These are phyloP conservation scores for Brachyistius frenatus DNA, from an alignment of 2,113 vertebrate genomes.

Conservation along the genomic window DNA sequence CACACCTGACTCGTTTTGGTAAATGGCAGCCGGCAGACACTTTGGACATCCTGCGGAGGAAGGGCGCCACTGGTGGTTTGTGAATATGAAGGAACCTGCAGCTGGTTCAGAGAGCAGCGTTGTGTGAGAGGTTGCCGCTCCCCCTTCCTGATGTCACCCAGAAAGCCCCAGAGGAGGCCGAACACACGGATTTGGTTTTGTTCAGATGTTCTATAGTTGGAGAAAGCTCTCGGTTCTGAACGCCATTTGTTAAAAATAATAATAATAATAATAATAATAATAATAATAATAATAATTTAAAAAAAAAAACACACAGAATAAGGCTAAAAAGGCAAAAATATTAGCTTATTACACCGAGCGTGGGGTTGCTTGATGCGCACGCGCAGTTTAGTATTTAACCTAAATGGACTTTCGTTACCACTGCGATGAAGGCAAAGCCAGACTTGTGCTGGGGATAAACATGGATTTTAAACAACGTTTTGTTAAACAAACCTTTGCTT, in stretches of 20 bases:
- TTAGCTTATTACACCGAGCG: background rate
- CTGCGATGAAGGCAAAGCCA: background rate
- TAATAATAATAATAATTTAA: too few species aligned
- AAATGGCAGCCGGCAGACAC: slow-evolving; percentile 31
- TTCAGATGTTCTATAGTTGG: background rate
- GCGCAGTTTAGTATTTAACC: slow-evolving; percentile 3
- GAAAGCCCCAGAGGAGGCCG: background rate
- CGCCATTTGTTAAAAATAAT: too few species aligned
- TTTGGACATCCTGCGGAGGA: slow-evolving; percentile 49
- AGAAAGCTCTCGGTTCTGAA: background rate
- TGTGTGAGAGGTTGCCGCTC: slow-evolving; percentile 29
- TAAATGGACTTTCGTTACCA: slow-evolving; percentile 1
- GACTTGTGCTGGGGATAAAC: background rate
- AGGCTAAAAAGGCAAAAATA: background rate
- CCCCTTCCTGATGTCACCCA: slow-evolving; percentile 19
- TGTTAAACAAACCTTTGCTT: background rate
- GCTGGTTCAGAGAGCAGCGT: slow-evolving; percentile 50
- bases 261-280: too few species aligned
- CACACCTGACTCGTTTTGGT: slow-evolving; percentile 46
- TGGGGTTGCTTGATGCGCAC: slow-evolving; percentile 14
- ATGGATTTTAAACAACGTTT: background rate
- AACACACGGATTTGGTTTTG: background rate
- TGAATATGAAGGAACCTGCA: slow-evolving; percentile 53
- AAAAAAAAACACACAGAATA: too few species aligned
- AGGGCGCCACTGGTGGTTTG: slow-evolving; percentile 74